A percentile compares a stretch with the other conserved stretches of the same genome.
These are phyloP conservation scores for Leptodactylus fallax DNA, from an alignment of 2,797 vertebrate genomes.

Conservation along the genomic window DNA sequence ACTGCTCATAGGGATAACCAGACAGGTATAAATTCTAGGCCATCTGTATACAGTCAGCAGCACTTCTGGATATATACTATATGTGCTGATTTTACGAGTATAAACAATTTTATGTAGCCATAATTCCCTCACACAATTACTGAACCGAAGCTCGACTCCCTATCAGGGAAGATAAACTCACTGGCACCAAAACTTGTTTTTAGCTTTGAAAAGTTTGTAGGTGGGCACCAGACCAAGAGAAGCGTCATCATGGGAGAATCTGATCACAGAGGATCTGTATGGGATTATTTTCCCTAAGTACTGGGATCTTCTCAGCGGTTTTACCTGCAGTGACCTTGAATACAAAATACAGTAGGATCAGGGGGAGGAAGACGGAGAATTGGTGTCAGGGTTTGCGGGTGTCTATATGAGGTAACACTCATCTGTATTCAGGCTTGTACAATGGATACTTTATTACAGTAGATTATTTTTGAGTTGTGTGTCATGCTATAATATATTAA, in stretches of 20 bases:
- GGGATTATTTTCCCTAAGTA: background rate
- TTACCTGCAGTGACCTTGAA: constrained; percentile 53
- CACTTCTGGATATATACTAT: constrained; percentile 1
- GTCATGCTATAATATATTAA: background rate
- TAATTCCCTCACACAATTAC: constrained; percentile 7
- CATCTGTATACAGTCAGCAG: background rate
- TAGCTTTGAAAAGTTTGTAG: background rate
- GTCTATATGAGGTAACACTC: background rate
- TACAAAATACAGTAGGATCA: background rate
- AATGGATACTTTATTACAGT: background rate
- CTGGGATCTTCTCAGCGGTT: background rate
- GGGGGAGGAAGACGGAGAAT: background rate
- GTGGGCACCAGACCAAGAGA: background rate
- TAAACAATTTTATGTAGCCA: background rate
- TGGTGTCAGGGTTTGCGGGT: background rate
- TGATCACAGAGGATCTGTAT: background rate
- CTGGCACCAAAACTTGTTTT: constrained; percentile 1
- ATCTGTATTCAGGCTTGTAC: background rate
- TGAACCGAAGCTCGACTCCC: background rate
- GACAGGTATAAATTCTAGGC: background rate
- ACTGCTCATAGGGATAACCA: background rate
- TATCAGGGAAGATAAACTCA: background rate
- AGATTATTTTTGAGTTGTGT: background rate
- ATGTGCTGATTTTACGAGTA: constrained; percentile 15
- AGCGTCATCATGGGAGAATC: background rate